Evolutionary conservation across 2,888 invertebrate genomes (phyloP).

Genomic region (Sarcophaga carnaria): DNA sequence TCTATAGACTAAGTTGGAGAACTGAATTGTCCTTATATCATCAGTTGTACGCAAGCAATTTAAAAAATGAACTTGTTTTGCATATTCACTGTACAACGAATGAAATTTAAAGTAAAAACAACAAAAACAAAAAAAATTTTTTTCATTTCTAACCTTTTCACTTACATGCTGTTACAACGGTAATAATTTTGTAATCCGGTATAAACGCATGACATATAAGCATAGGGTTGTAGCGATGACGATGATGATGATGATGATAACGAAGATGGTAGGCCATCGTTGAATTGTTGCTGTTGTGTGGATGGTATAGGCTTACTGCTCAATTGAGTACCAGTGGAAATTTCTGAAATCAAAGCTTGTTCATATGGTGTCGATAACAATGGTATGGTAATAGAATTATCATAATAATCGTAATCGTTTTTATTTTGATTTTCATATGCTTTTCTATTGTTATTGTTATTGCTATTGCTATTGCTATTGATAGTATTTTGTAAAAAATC

Average conservation of each 20-base stretch:
- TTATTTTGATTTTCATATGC: constrained; percentile 39
- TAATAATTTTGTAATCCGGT: constrained; percentile 83
- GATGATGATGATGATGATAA: constrained; percentile 45
- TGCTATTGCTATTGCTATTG: constrained; percentile 67
- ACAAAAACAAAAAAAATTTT: constrained; percentile 15
- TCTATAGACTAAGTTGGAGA: too few relatives aligned
- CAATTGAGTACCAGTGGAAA: constrained; percentile 66
- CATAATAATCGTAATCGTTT: constrained; percentile 37
- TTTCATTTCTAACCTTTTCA: constrained; percentile 67
- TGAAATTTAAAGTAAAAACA: background rate
- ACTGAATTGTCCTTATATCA: too few relatives aligned
- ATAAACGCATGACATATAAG: constrained; percentile 81
- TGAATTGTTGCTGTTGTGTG: background rate
- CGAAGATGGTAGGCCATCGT: constrained; percentile 43
- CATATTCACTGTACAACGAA: background rate
- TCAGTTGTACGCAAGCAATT: too few relatives aligned
- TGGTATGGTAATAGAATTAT: constrained; percentile 52
- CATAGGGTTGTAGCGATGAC: constrained; percentile 71
- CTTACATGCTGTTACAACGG: constrained; percentile 83
- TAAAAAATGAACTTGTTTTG: background rate
- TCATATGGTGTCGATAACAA: constrained; percentile 65
- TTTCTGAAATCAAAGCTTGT: constrained; percentile 69
- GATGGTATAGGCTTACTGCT: constrained; percentile 56
- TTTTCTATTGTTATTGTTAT: constrained; percentile 74
- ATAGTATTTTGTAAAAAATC: constrained; percentile 42